Evolutionary conservation across 2,797 vertebrate species (phyloP), one percentile per base, ranked within the genome.

Genomic region (Poecile montanus): DNA sequence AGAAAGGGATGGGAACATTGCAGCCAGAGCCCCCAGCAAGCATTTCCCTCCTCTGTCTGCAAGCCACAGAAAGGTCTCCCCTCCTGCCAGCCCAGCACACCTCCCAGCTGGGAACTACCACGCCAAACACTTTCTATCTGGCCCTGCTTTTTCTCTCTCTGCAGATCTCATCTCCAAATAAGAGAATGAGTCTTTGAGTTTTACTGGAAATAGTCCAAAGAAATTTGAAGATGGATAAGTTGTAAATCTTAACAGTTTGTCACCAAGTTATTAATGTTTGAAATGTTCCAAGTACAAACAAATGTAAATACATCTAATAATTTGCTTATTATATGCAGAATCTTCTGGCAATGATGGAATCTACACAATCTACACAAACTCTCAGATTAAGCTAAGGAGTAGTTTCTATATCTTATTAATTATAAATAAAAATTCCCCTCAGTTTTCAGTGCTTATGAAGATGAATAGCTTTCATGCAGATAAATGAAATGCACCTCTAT

Each of bases 21-120:
- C 16, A n/a, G 5, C 9, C 30, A 36, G 19, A 5, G 2, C 11
- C 45, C 5, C 2, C 12, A 42, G 45, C 80, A 51, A 38, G 2
- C 16, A 6, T 51, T 25, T 75, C 38, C 9, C 18, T 13, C 2
- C 1, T 15, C 30, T 54, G 60, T 22, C 16, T 44, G 34, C 20
- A 36, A 81, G 32, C 4, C 26, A 18, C 9, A 6, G 13, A 25
- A 67, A 20, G 23, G 23, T n/a, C 50, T 84, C 2, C 0, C 13
- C 38, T 51, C 40, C 13, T 23, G 16, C 30, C 23, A 54, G 11
- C 0, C 0, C 57, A 27, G 57, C 32, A 44, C 7, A 12, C 3
- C 5, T 17, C 16, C 47, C 60, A 57, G 14, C 2, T 45, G 50
- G 27, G 54, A 78, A 3, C 18, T 17, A 26, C 11, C 7, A 0